Conservation (phyloP, 2,113 vertebrate genomes). For the Brachyhypopomus occidentalis region DNA sequence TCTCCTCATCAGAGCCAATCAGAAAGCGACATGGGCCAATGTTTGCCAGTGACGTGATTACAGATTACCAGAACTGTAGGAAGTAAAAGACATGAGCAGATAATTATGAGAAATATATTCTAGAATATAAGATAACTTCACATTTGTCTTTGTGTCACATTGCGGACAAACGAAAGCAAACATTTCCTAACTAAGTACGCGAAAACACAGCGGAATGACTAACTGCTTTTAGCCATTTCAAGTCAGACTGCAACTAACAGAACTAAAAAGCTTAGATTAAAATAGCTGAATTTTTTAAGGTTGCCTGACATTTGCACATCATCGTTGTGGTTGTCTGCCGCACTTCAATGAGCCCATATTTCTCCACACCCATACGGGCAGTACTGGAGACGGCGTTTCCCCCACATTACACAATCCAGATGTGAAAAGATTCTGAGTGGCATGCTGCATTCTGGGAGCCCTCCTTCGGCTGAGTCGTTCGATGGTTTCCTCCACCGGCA, state of each 20-base stretch:
- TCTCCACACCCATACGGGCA: neutral
- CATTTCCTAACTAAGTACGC: neutral
- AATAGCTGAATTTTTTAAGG: neutral
- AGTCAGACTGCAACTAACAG: neutral
- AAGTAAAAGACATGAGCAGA: neutral
- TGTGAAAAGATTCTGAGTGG: neutral
- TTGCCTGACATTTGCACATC: neutral
- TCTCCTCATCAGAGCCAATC: neutral
- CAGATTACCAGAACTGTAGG: neutral
- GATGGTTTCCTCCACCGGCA: neutral
- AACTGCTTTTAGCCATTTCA: neutral
- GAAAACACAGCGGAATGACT: neutral
- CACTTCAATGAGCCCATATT: neutral
- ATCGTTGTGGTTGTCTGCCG: neutral
- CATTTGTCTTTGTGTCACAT: neutral
- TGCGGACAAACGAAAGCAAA: too few relatives aligned
- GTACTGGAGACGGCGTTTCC: too few relatives aligned
- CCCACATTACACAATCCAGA: conserved; percentile 9
- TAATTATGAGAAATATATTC: neutral
- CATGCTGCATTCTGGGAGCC: neutral
- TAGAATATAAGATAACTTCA: neutral
- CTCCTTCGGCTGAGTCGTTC: neutral
- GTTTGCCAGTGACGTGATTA: neutral
- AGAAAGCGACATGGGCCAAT: neutral
- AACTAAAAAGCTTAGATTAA: neutral